Evolutionary conservation across 1,140 invertebrate genomes (phyloP).

Genomic region (Onthophagus taurus): DNA sequence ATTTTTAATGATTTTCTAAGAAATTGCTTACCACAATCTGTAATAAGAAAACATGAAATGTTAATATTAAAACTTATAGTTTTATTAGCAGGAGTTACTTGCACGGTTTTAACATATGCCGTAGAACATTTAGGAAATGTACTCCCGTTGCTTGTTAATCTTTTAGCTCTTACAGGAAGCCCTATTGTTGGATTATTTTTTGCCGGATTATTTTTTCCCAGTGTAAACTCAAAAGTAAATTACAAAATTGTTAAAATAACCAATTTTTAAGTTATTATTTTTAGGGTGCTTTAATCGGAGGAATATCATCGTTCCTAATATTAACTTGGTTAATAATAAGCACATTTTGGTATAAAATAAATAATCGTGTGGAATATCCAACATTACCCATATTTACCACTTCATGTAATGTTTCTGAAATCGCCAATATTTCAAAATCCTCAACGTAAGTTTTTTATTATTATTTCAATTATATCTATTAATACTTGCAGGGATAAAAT

Average conservation of each 20-base stretch:
- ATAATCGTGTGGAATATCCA: not conserved
- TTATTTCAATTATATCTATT: too few relatives aligned
- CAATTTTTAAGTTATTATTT: not conserved
- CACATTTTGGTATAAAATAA: too few relatives aligned
- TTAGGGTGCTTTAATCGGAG: conserved; percentile 6
- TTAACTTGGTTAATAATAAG: too few relatives aligned
- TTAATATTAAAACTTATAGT: conserved; percentile 33
- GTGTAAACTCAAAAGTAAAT: conserved; percentile 47
- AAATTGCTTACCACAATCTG: conserved; percentile 28
- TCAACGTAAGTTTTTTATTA: too few relatives aligned
- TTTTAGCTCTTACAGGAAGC: conserved; percentile 79
- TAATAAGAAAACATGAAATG: conserved; percentile 30
- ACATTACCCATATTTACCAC: not conserved
- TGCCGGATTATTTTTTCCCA: conserved; percentile 76
- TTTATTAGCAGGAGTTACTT: conserved; percentile 38
- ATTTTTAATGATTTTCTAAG: conserved; percentile 48
- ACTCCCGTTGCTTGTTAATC: conserved; percentile 67
- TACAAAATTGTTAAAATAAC: not conserved
- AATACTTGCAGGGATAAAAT: too few relatives aligned
- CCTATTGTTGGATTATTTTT: conserved; percentile 72
- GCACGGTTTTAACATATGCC: conserved; percentile 43
- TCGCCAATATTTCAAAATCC: too few relatives aligned
- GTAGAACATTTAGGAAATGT: conserved; percentile 46
- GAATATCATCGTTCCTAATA: not conserved
- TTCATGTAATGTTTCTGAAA: too few relatives aligned